Percentiles rank a stretch among this genome's conserved stretches.
Evolutionary conservation across 2,888 invertebrate genomes (phyloP).

Genomic region (Cotesia congregata): DNA sequence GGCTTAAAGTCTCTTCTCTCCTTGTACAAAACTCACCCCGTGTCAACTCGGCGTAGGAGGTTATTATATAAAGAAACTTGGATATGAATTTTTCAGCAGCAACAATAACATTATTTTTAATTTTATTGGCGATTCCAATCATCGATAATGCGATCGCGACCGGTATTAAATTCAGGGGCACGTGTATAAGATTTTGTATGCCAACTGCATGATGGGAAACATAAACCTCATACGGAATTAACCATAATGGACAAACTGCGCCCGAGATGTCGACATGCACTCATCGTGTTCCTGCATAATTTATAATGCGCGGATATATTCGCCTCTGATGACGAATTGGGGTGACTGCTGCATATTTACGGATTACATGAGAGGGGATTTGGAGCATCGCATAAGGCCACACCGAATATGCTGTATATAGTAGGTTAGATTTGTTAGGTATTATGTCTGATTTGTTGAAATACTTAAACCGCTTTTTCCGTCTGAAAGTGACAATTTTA

Average conservation of each 20-base stretch:
- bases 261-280: slow-evolving; percentile 25
- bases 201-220: neutral
- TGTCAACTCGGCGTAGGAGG: neutral
- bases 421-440: too few species aligned
- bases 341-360: slow-evolving; percentile 39
- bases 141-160: neutral
- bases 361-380: slow-evolving; percentile 36
- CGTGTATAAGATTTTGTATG: neutral
- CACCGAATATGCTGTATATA: neutral
- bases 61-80: neutral
- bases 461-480: neutral
- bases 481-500: too few species aligned
- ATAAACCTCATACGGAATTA: slow-evolving; percentile 11
- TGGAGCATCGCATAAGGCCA: neutral
- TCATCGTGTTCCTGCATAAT: slow-evolving; percentile 21
- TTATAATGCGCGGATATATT: slow-evolving; percentile 9
- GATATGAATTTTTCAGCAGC: neutral
- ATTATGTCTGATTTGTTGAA: neutral
- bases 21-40: slow-evolving; percentile 4
- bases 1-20: slow-evolving; percentile 47
- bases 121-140: neutral
- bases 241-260: slow-evolving; percentile 6
- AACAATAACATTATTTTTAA: neutral
- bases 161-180: neutral
- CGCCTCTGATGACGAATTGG: slow-evolving; percentile 15